phyloP scores from a whole-genome alignment of 1,140 invertebrate genomes.

The Ceratosolen solmsi region DNA sequence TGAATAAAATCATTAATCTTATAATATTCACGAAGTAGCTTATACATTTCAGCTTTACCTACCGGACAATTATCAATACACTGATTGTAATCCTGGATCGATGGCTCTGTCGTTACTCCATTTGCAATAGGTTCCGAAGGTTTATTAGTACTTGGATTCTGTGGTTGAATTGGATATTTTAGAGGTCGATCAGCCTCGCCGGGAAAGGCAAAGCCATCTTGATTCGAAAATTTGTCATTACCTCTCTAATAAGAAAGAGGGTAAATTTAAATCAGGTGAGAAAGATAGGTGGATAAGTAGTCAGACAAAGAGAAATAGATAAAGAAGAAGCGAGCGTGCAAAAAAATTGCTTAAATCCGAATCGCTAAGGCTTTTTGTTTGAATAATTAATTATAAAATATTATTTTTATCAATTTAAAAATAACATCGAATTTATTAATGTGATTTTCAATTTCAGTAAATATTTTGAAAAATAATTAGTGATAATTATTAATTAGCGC shows the following conservation, averaged over 20 bases:
- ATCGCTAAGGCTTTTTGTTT: neutral
- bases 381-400: neutral
- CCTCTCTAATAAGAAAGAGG: neutral
- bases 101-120: neutral
- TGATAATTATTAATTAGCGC: neutral
- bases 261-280: too few species aligned
- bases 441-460: too few species aligned
- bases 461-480: neutral
- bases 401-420: too few species aligned
- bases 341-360: too few species aligned
- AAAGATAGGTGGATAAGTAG: too few species aligned
- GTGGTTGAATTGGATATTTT: constrained; percentile 4
- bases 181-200: neutral
- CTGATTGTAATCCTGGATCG: neutral
- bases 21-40: too few species aligned
- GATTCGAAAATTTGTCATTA: neutral
- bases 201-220: constrained; percentile 42
- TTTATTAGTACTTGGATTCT: neutral
- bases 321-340: too few species aligned
- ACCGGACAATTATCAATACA: constrained; percentile 55
- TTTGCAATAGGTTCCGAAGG: neutral
- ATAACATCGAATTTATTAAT: too few species aligned
- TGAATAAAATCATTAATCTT: too few species aligned
- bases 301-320: too few species aligned
- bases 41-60: too few species aligned